Evolutionary conservation across 2,888 invertebrate species (phyloP).

Genomic region (Mythimna vitellina): DNA sequence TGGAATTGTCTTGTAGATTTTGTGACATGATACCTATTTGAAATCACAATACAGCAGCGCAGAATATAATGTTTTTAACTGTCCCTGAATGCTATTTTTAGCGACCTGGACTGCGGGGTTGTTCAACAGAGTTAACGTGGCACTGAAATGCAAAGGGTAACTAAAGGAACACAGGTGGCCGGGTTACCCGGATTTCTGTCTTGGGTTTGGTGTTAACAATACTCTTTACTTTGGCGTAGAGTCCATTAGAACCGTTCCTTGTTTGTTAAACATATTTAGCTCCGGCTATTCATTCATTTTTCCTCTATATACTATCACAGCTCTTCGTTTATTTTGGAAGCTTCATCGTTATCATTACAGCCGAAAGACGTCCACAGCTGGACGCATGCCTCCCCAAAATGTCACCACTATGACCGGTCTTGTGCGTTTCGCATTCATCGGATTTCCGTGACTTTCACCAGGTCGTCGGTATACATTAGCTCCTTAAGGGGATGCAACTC

Average conservation of each 20-base stretch:
- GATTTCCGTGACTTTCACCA: too few relatives aligned
- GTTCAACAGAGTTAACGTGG: neutral
- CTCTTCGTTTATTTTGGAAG: neutral
- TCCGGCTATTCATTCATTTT: too few relatives aligned
- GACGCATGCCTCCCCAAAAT: too few relatives aligned
- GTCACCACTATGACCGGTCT: too few relatives aligned
- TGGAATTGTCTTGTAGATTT: conserved; percentile 21
- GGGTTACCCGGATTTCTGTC: neutral
- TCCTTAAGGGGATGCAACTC: too few relatives aligned
- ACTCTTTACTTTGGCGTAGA: neutral
- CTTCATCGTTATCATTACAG: neutral
- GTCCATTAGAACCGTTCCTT: neutral
- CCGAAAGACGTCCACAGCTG: too few relatives aligned
- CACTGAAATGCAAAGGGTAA: too few relatives aligned
- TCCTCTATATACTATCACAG: neutral
- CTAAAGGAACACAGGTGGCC: neutral
- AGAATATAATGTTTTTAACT: neutral
- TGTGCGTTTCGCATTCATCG: too few relatives aligned
- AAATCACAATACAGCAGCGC: neutral
- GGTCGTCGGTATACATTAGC: too few relatives aligned
- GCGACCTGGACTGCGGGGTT: neutral
- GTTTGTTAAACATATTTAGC: neutral
- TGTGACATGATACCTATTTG: conserved; percentile 1
- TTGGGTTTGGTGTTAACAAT: neutral
- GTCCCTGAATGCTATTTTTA: neutral